Evolutionary conservation across 2,888 invertebrate genomes (phyloP), one percentile per base, ranked within the genome.

Genomic region (Baccha elongata): DNA sequence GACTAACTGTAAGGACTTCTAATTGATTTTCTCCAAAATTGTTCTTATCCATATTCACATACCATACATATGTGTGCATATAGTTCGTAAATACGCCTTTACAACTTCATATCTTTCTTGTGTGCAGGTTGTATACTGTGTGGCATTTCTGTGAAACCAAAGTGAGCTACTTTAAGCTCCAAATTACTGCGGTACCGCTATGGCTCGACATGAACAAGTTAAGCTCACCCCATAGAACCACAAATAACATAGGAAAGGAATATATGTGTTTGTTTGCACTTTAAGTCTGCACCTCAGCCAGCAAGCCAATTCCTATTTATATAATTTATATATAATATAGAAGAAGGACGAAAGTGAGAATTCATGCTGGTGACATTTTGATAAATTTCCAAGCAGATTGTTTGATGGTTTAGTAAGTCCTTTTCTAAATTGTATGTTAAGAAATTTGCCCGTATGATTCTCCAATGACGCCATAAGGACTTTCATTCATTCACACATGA

Each of bases 361-460:
- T 67, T 67, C 60, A 65, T 81, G 79, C 46, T 65, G 85, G 79
- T 85, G 79, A 75, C 78, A 76, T 79, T 79, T 85, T 85, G 85
- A 83, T 83, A 79, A 75, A 76, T 75, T 84, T 55, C 46, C 78
- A 35, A 71, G 26, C 40, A 19, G 65, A 65, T 68, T 69, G 67
- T 65, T 72, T 81, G 84, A 79, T 74, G 55, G 80, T 58, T 75
- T 81, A 67, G 60, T 58, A 75, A 67, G 55, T 17, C 58, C 62
- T 42, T 46, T 48, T 37, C 29, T 44, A 11, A 42, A 7, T 60
- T 17, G 0, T 40, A 7, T 8, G 17, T 35, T 17, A 8, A 15
- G n/a, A 21, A 26, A 32, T 23, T 17, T 46, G 23, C 50, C 62
- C 26, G 48, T 26, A 48, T 74, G 52, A 65, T 52, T 67, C 60